Evolutionary conservation across 2,797 vertebrate genomes (phyloP).

Genomic region (Yasuhikotakia modesta): DNA sequence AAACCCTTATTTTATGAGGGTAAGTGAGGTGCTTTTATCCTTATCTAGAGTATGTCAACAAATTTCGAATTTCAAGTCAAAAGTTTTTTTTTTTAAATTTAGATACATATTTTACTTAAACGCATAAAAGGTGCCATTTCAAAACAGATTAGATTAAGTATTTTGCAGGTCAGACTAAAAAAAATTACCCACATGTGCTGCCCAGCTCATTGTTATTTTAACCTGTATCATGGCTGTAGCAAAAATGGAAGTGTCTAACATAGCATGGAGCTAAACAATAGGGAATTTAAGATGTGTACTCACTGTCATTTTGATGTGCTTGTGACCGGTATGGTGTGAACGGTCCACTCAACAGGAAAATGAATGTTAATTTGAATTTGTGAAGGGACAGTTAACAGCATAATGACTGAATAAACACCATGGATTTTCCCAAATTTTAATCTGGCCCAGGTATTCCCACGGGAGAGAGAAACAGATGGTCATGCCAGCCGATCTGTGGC

Average conservation of each 20-base stretch:
- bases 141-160: background rate
- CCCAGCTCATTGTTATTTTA: background rate
- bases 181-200: background rate
- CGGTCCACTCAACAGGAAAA: constrained; percentile 80
- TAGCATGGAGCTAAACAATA: background rate
- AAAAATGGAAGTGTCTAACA: background rate
- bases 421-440: constrained; percentile 71
- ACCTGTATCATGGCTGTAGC: background rate
- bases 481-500: constrained; percentile 61
- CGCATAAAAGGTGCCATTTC: background rate
- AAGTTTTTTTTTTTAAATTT: no score
- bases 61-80: no score
- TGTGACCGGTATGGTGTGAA: constrained; percentile 60
- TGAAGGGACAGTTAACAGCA: constrained; percentile 74
- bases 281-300: constrained; percentile 51
- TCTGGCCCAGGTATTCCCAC: constrained; percentile 77
- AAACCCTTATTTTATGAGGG: background rate
- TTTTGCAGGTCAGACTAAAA: background rate
- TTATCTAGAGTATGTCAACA: no score
- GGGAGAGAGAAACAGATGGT: constrained; percentile 73
- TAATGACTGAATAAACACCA: constrained; percentile 79
- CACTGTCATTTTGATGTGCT: constrained; percentile 28
- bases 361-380: constrained; percentile 74
- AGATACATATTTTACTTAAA: no score
- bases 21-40: background rate